phyloP scores from a whole-genome alignment of 2,888 invertebrate genomes.

The Cheilosia pagana region DNA sequence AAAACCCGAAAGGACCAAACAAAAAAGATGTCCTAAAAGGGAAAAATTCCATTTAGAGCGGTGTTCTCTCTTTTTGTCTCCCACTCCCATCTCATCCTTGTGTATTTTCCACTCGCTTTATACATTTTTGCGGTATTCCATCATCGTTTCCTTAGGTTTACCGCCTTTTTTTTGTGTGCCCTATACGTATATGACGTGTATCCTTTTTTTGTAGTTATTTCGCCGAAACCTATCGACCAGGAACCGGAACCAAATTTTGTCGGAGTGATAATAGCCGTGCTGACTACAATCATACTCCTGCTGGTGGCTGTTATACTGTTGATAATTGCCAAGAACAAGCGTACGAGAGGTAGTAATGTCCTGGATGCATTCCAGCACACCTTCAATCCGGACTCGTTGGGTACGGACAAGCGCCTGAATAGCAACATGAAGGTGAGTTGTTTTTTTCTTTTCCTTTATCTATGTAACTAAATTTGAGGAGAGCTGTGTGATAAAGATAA shows the following conservation, averaged over 20 bases:
- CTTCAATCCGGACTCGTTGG: slow-evolving; percentile 83
- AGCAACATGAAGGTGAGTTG: slow-evolving; percentile 83
- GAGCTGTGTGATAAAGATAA: slow-evolving; percentile 16
- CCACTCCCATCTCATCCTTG: slow-evolving; percentile 23
- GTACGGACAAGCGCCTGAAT: slow-evolving; percentile 83
- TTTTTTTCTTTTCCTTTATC: not conserved
- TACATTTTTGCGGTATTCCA: slow-evolving; percentile 68
- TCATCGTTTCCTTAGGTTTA: slow-evolving; percentile 65
- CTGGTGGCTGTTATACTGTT: slow-evolving; percentile 88
- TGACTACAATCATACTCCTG: slow-evolving; percentile 89
- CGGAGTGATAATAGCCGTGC: slow-evolving; percentile 88
- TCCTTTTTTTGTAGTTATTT: slow-evolving; percentile 79
- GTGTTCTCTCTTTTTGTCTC: slow-evolving; percentile 50
- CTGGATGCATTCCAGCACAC: slow-evolving; percentile 83
- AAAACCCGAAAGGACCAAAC: slow-evolving; percentile 22
- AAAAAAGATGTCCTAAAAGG: slow-evolving; percentile 66
- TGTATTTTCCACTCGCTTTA: slow-evolving; percentile 69
- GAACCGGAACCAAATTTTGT: slow-evolving; percentile 86
- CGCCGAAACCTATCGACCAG: slow-evolving; percentile 85
- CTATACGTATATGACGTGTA: slow-evolving; percentile 33
- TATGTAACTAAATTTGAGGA: slow-evolving; percentile 16
- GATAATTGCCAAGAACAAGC: slow-evolving; percentile 88
- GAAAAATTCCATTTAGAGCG: slow-evolving; percentile 64
- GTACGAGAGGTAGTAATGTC: slow-evolving; percentile 83
- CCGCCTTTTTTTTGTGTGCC: slow-evolving; percentile 25